Evolutionary conservation across 1,140 invertebrate species (phyloP).

Genomic region (Tetragonula clypearis): DNA sequence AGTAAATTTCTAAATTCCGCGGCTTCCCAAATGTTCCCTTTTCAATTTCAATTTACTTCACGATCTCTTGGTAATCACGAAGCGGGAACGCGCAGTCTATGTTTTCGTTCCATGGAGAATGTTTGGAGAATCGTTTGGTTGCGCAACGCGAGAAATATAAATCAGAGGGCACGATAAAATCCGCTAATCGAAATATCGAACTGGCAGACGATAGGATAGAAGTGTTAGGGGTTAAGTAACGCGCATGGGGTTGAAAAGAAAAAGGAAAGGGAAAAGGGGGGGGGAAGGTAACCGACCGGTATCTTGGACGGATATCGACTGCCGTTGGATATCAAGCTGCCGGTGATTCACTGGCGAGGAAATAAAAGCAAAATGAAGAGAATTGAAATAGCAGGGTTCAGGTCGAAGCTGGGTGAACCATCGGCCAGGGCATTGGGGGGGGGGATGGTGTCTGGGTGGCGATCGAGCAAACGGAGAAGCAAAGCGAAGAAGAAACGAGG

Average conservation of each 20-base stretch:
- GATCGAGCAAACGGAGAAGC: constrained; percentile 38
- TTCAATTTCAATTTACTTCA: too few species aligned
- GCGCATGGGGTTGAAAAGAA: not conserved
- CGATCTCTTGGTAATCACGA: too few species aligned
- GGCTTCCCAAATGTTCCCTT: too few species aligned
- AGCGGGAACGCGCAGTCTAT: too few species aligned
- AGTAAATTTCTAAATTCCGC: too few species aligned
- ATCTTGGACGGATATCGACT: constrained; percentile 57
- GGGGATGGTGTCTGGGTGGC: constrained; percentile 35
- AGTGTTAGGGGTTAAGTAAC: constrained; percentile 11
- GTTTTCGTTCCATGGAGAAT: too few species aligned
- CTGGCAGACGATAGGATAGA: not conserved
- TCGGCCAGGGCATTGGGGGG: not conserved
- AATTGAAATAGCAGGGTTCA: constrained; percentile 62
- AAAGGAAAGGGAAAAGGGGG: not conserved
- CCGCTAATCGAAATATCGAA: constrained; percentile 25
- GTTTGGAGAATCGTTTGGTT: too few species aligned
- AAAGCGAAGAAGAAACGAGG: constrained; percentile 14
- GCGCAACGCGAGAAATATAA: not conserved
- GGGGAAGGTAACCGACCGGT: constrained; percentile 50
- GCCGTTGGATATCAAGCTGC: constrained; percentile 52
- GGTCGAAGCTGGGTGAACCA: not conserved
- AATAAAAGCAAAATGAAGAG: constrained; percentile 60
- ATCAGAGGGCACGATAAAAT: not conserved
- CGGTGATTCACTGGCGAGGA: constrained; percentile 52